These are phyloP conservation scores for Sturnira hondurensis DNA, from an alignment of 2,113 vertebrate genomes.

Conservation along the genomic window DNA sequence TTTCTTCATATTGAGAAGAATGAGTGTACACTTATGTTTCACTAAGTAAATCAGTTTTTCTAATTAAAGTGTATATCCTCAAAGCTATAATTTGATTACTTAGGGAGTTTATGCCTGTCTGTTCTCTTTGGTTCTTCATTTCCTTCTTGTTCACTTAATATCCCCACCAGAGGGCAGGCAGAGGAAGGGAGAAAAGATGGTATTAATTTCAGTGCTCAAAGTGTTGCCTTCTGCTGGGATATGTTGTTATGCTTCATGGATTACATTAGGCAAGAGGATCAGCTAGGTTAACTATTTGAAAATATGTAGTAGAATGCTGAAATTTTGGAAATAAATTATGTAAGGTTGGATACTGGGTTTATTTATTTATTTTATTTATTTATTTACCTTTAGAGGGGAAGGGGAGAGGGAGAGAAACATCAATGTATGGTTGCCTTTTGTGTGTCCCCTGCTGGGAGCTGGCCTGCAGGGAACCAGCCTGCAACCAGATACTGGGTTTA, in stretches of 20 bases:
- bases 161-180: conserved; percentile 51
- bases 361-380: too few relatives aligned
- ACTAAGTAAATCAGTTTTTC: not conserved
- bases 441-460: too few relatives aligned
- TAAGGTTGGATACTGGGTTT: not conserved
- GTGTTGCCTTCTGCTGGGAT: not conserved
- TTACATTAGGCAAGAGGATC: not conserved
- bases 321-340: not conserved
- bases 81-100: not conserved
- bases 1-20: not conserved
- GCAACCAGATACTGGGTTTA: not conserved
- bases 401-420: too few relatives aligned
- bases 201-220: not conserved
- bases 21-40: not conserved
- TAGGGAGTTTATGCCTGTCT: not conserved
- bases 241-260: not conserved
- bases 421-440: too few relatives aligned
- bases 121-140: not conserved
- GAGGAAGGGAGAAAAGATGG: not conserved
- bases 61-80: not conserved
- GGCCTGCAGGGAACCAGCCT: too few relatives aligned
- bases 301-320: not conserved
- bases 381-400: too few relatives aligned
- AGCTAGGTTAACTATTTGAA: not conserved
- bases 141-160: not conserved